Base-by-base conservation (phyloP, 1,140 invertebrate species). In the Stegodyphus mimosarum region DNA sequence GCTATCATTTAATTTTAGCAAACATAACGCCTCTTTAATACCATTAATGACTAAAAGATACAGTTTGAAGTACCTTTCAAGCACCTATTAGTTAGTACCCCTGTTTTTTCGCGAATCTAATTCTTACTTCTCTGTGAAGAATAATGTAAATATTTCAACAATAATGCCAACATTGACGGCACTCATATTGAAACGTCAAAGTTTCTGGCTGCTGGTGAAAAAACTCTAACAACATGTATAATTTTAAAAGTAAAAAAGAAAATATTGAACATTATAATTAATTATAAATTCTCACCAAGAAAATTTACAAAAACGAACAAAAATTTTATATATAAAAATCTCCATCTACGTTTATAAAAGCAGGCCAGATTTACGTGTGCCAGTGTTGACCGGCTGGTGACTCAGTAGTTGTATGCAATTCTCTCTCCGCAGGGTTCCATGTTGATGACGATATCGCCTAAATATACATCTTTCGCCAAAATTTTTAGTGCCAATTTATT, bases 331-430 rank as follows among this genome's bases (percentile, higher is more conserved):
- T 84, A 55, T 75, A 75, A 75, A 84, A 75, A 53, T n/a, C 33
- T 84, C 49, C 72, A 76, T 76, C 81, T 63, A 84, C 73, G 66
- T 75, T 33, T 84, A 69, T 60, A 75, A 84, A 76, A 9, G 71
- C 48, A 73, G 72, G 64, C 50, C 71, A 73, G 48, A 55, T 81
- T 75, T 75, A 84, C 72, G 73, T 84, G 49, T 72, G 73, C 81
- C 64, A 75, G 69, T 84, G 81, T 84, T 84, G 81, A 84, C 81
- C 81, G 81, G 81, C 81, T 84, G 71, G 80, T 84, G 81, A 84
- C 81, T 84, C 81, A 84, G 81, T 84, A 84, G 81, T 84, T 74
- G 81, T 84, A 84, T 73, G 71, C 1, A 73, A 51, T 73, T 52
- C 50, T 52, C 13, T 52, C 13, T 53, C 17, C 15, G 18, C 17